phyloP scores from a whole-genome alignment of 2,113 vertebrate genomes.

The Salvelinus fontinalis region DNA sequence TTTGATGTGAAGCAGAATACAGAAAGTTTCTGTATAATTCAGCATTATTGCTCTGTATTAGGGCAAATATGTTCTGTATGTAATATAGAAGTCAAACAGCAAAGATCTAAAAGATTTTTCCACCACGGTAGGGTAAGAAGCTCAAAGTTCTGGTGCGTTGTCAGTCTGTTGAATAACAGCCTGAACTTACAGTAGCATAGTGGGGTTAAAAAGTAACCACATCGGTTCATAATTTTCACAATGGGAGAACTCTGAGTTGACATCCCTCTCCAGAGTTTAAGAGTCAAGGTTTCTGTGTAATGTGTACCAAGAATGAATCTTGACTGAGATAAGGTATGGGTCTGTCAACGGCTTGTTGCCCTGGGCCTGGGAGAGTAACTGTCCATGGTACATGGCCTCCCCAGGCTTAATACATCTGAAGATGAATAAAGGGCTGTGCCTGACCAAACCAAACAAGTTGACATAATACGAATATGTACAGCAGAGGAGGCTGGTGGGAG shows the following conservation, averaged over 20 bases:
- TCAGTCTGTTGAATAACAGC: too few species aligned
- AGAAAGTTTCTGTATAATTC: background rate
- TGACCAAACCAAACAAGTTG: too few species aligned
- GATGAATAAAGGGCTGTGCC: too few species aligned
- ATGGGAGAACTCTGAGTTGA: too few species aligned
- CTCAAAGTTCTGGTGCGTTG: too few species aligned
- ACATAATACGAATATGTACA: too few species aligned
- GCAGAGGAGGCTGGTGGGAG: too few species aligned
- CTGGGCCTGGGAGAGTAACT: background rate
- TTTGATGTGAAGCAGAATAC: background rate
- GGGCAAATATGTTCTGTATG: background rate
- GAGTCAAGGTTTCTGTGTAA: background rate
- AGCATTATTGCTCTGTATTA: too few species aligned
- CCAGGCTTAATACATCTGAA: background rate
- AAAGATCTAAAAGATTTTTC: background rate
- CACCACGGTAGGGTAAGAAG: too few species aligned
- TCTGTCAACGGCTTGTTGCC: background rate
- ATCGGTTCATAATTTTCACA: too few species aligned
- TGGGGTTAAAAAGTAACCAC: too few species aligned
- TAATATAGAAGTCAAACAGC: background rate
- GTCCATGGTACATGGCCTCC: background rate
- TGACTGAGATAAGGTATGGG: conserved; percentile 10
- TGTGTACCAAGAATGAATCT: background rate
- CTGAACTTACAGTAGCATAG: too few species aligned
- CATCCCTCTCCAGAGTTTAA: background rate